phyloP scores from a whole-genome alignment of 2,113 vertebrate species.

The Scomber scombrus region DNA sequence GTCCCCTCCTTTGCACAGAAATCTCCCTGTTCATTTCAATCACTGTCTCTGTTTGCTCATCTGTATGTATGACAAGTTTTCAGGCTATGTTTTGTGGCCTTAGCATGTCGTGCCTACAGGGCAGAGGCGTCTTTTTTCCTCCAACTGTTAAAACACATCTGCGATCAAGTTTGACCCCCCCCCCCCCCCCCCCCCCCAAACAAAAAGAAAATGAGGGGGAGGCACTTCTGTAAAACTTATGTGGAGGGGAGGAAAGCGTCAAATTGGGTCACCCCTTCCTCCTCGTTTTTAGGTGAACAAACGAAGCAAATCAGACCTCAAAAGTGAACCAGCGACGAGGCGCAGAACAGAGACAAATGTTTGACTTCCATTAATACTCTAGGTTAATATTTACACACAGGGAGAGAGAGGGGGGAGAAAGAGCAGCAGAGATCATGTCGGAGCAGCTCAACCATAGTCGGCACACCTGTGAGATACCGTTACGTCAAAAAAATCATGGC shows the following conservation, averaged over 20 bases:
- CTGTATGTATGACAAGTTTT: background rate
- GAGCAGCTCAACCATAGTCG: background rate
- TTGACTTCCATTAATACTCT: background rate
- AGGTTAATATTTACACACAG: slow-evolving; percentile 30
- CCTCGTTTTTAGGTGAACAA: background rate
- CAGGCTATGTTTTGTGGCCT: background rate
- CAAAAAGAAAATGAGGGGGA: background rate
- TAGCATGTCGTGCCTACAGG: background rate
- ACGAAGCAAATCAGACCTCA: background rate
- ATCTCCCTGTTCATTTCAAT: slow-evolving; percentile 35
- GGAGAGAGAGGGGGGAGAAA: background rate
- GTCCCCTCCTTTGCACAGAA: slow-evolving; percentile 34
- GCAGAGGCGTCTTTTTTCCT: background rate
- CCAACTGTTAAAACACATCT: slow-evolving; percentile 32
- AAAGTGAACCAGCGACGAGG: background rate
- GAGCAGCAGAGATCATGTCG: background rate
- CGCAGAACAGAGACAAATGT: background rate
- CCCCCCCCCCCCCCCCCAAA: background rate
- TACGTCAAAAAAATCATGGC: background rate
- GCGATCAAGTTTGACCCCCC: background rate
- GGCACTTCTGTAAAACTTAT: background rate
- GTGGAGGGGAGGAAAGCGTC: slow-evolving; percentile 1
- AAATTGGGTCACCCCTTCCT: slow-evolving; percentile 11
- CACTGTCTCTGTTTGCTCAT: slow-evolving; percentile 26
- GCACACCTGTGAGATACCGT: slow-evolving; percentile 60